Percentiles rank a stretch among this genome's conserved stretches.
These are phyloP conservation scores for Euleptes europaea DNA, from an alignment of 2,113 vertebrate genomes.

Conservation along the genomic window DNA sequence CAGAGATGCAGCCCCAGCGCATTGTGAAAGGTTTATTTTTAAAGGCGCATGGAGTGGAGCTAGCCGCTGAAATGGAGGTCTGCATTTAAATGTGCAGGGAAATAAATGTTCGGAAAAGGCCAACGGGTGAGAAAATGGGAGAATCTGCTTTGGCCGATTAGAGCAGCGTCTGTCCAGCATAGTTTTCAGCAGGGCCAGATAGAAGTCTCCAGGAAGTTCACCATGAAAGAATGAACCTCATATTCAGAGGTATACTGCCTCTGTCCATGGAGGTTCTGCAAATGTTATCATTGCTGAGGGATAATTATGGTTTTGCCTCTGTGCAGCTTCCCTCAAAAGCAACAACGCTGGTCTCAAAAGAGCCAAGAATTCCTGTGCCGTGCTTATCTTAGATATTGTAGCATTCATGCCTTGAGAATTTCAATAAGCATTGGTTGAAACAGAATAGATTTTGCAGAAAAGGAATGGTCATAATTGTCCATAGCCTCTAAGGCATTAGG, in stretches of 20 bases:
- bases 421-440: constrained; percentile 13
- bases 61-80: not conserved
- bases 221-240: not conserved
- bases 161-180: not conserved
- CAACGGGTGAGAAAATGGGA: not conserved
- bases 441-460: not conserved
- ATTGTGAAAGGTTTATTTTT: not conserved
- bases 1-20: no score
- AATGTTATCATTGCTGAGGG: not conserved
- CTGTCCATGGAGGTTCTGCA: not conserved
- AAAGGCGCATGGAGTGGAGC: not conserved
- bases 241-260: not conserved
- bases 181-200: not conserved
- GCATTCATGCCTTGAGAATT: not conserved
- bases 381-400: not conserved
- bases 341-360: not conserved
- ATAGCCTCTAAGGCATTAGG: not conserved
- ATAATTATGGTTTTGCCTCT: not conserved
- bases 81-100: not conserved
- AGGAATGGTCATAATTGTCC: not conserved
- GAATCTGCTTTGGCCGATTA: not conserved
- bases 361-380: not conserved
- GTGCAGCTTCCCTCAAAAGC: not conserved
- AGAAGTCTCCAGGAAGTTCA: not conserved
- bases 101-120: not conserved